Evolutionary conservation across 1,140 invertebrate genomes (phyloP).

Genomic region (Lepidurus couesii): DNA sequence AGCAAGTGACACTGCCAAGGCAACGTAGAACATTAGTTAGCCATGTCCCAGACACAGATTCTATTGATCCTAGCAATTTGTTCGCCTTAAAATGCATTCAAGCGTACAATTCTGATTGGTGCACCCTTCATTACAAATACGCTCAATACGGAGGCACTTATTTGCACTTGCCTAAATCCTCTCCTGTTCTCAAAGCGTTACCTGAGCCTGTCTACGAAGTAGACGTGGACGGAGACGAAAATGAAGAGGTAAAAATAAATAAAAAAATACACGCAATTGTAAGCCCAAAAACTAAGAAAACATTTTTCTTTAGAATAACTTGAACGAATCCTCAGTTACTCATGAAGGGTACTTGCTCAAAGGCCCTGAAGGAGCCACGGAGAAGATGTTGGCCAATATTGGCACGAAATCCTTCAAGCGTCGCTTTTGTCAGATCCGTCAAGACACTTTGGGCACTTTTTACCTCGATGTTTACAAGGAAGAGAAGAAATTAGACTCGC

Average conservation of each 20-base stretch:
- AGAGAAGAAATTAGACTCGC: slow-evolving; percentile 81
- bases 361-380: slow-evolving; percentile 74
- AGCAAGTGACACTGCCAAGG: slow-evolving; percentile 73
- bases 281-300: neutral
- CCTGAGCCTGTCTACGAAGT: slow-evolving; percentile 55
- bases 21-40: slow-evolving; percentile 67
- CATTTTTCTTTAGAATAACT: slow-evolving; percentile 20
- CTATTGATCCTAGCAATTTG: slow-evolving; percentile 54
- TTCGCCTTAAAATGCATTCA: slow-evolving; percentile 80
- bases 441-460: slow-evolving; percentile 83
- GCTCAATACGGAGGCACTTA: slow-evolving; percentile 74
- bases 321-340: slow-evolving; percentile 38
- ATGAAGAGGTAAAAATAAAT: slow-evolving; percentile 59
- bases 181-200: neutral
- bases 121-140: slow-evolving; percentile 82
- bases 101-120: slow-evolving; percentile 80
- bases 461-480: slow-evolving; percentile 88
- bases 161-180: slow-evolving; percentile 64
- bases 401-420: slow-evolving; percentile 85
- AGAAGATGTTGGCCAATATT: slow-evolving; percentile 77
- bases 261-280: neutral
- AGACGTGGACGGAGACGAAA: slow-evolving; percentile 75
- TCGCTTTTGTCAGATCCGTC: slow-evolving; percentile 56
- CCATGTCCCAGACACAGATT: slow-evolving; percentile 55
- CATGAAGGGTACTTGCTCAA: slow-evolving; percentile 82